Evolutionary conservation across 2,888 invertebrate genomes (phyloP).

Genomic region (Fragum whitleyi): DNA sequence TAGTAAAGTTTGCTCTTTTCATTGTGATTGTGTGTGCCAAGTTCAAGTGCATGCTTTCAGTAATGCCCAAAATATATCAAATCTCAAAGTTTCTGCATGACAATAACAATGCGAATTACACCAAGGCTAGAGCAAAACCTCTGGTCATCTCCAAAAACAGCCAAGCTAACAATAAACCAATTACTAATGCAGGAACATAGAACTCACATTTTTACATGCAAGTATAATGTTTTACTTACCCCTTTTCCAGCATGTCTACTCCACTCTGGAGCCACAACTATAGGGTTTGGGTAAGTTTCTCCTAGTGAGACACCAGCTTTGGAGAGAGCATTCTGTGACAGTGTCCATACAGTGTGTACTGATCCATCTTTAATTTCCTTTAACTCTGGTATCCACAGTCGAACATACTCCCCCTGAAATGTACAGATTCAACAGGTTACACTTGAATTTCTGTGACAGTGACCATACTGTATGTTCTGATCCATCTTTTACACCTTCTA

Average conservation of each 20-base stretch:
- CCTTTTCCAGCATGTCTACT: constrained; percentile 69
- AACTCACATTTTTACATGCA: too few relatives aligned
- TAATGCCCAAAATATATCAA: too few relatives aligned
- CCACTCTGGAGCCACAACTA: constrained; percentile 80
- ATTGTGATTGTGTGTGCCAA: too few relatives aligned
- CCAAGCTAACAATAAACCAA: too few relatives aligned
- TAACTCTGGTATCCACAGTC: constrained; percentile 84
- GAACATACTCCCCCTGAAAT: constrained; percentile 82
- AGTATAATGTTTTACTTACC: constrained; percentile 52
- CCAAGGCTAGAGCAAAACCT: too few relatives aligned
- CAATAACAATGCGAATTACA: too few relatives aligned
- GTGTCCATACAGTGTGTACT: constrained; percentile 78
- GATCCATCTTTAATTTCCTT: constrained; percentile 70
- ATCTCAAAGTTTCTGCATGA: too few relatives aligned
- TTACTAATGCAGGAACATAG: too few relatives aligned
- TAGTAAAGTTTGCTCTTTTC: too few relatives aligned
- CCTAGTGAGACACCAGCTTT: constrained; percentile 72
- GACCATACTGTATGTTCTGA: constrained; percentile 79
- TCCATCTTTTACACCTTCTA: constrained; percentile 73
- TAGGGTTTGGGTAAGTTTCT: constrained; percentile 78
- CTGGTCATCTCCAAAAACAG: too few relatives aligned
- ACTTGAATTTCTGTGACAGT: constrained; percentile 59
- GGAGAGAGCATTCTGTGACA: constrained; percentile 64
- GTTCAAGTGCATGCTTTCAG: too few relatives aligned
- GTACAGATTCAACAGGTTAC: constrained; percentile 54